Evolutionary conservation across 1,140 invertebrate genomes (phyloP), one percentile per base, ranked within the genome.

Genomic region (Sinella curviseta): DNA sequence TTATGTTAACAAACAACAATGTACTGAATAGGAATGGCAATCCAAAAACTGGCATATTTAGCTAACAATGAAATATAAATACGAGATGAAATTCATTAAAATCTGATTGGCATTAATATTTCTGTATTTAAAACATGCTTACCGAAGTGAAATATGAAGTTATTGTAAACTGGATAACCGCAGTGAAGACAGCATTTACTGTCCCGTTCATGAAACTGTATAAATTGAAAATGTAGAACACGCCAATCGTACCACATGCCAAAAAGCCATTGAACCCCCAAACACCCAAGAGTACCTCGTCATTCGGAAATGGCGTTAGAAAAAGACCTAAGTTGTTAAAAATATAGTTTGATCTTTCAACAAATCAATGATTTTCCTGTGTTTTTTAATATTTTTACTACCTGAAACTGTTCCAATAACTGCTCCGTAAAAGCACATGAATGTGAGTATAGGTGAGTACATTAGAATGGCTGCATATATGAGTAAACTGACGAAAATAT

Each of bases 11-110:
- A 33, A 70, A 33, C 24, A 70, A 4, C 3, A 70, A 1, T n/a
- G 65, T 70, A 70, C 65, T 70, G 28, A 70, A 31, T 12, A 70
- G 12, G 31, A 70, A 70, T 14, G 65, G 65, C 26, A 70, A 70
- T 31, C 26, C 65, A n/a, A 70, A 33, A 4, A 70, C 65, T 33
- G 65, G 65, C 30, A 70, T 1, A 30, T 33, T 14, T 8, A 2
- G 8, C 65, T 70, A 70, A 33, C 30, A n/a, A n/a, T n/a, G n/a
- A 33, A 14, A 31, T 70, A 14, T 33, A 33, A 70, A 60, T 12
- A 20, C 20, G 39, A 48, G 39, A 48, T 12, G 20, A 12, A 60
- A 60, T 33, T 17, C 30, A 30, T 70, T 4, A 33, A 31, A 31
- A 33, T 30, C 3, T 30, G 12, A 70, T 48, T 20, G 39, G 39